Evolutionary conservation across 2,113 vertebrate species (phyloP).

Genomic region (Tapirus terrestris): DNA sequence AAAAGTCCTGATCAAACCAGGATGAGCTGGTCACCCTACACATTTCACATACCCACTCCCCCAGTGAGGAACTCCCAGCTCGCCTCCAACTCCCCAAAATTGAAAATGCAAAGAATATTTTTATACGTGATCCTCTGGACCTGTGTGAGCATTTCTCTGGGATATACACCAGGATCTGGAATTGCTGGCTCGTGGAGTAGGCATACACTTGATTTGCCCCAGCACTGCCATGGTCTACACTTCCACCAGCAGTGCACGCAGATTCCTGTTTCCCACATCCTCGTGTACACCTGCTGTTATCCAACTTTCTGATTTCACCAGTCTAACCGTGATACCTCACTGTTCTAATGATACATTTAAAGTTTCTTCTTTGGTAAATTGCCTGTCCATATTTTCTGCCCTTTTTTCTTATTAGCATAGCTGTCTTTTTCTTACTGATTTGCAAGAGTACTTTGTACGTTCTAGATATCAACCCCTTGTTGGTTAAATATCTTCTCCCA

Average conservation of each 20-base stretch:
- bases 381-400: not conserved
- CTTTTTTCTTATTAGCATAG: not conserved
- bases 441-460: not conserved
- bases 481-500: not conserved
- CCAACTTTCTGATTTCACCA: not conserved
- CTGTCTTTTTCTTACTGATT: not conserved
- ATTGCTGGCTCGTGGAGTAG: not conserved
- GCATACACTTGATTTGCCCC: fast-evolving
- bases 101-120: not conserved
- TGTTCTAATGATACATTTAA: not conserved
- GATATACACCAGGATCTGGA: not conserved
- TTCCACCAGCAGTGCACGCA: fast-evolving
- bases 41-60: not conserved
- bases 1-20: not conserved
- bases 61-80: not conserved
- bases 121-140: not conserved
- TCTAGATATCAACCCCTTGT: not conserved
- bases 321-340: not conserved
- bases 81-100: not conserved
- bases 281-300: not conserved
- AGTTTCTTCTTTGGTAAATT: not conserved
- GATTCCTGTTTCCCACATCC: not conserved
- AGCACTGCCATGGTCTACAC: not conserved
- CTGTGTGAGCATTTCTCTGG: not conserved
- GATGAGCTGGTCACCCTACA: not conserved